Conservation (phyloP, 2,113 vertebrate species). For the Entomyzon cyanotis region DNA sequence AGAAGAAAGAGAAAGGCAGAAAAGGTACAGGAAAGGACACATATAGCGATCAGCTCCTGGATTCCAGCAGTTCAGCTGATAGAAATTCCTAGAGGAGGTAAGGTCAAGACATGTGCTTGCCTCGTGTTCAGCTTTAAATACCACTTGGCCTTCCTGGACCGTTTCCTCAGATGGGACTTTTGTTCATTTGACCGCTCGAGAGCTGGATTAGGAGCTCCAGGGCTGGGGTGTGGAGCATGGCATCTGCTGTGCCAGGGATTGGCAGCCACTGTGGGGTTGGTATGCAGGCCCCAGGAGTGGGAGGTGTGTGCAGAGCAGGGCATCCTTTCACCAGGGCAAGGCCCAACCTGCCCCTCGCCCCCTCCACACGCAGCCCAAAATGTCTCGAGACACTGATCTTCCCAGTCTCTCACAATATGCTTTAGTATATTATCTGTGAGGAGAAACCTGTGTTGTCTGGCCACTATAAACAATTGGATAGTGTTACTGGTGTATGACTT, state of each 20-base stretch:
- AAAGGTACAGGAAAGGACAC: not conserved
- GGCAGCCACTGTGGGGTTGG: not conserved
- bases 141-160: rapidly evolving
- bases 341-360: not conserved
- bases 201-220: not conserved
- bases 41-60: not conserved
- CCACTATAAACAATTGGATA: not conserved
- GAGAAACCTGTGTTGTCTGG: not conserved
- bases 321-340: not conserved
- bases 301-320: not conserved
- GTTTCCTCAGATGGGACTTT: not conserved
- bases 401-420: not conserved
- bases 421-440: not conserved
- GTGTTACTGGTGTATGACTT: not conserved
- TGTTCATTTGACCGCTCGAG: not conserved
- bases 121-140: not conserved
- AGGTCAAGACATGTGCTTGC: not conserved
- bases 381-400: not conserved
- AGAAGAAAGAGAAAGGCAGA: not conserved
- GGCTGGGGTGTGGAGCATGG: not conserved
- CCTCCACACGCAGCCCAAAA: rapidly evolving
- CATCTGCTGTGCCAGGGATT: not conserved
- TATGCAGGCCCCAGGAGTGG: too few species aligned
- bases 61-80: not conserved
- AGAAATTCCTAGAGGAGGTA: not conserved